Evolutionary conservation across 2,113 vertebrate genomes (phyloP), one percentile per base, ranked within the genome.

Genomic region (Phalacrocorax aristotelis): DNA sequence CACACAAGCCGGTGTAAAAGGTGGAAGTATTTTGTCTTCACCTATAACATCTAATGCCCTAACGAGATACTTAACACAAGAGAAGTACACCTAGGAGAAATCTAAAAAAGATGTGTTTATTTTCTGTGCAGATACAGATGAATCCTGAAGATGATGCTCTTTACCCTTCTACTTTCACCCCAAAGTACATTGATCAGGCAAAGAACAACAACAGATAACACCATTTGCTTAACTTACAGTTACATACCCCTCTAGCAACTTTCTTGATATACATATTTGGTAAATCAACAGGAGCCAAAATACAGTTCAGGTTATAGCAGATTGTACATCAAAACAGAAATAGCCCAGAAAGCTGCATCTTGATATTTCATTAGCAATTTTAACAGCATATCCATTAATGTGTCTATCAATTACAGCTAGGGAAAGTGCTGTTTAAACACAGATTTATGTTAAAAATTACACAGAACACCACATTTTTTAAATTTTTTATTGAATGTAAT

Each of bases 371-470:
- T 58, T 72, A 70, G 42, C 42, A 82, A 52, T 71, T 96, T 89
- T 60, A 95, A 85, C 42, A 88, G 62, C 46, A 40, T 52, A 80
- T 87, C 66, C 23, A 94, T 48, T 82, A 72, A 42, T 29, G 9
- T 83, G 87, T 89, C 44, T n/a, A 87, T 19, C 30, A 61, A n/a
- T 25, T 65, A 64, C 64, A 90, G 54, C 55, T 84, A 91, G 0
- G 0, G 30, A 32, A 82, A 94, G 46, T 52, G 16, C 57, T 70
- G 34, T 13, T 88, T 80, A 77, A 83, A 61, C 84, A 94, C 30
- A 95, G 49, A 86, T 55, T 88, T 76, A 83, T 77, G 42, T 80
- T 85, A 94, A 94, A 96, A 96, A 95, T 92, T 94, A 92, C 78
- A 83, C 54, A 40, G 42, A 78, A 60, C 21, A 69, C 48, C 93